Evolutionary conservation across 23 tunicate genomes (phyloP), one percentile per base, ranked within the genome.

Genomic region (Clavelina lepadiformis): DNA sequence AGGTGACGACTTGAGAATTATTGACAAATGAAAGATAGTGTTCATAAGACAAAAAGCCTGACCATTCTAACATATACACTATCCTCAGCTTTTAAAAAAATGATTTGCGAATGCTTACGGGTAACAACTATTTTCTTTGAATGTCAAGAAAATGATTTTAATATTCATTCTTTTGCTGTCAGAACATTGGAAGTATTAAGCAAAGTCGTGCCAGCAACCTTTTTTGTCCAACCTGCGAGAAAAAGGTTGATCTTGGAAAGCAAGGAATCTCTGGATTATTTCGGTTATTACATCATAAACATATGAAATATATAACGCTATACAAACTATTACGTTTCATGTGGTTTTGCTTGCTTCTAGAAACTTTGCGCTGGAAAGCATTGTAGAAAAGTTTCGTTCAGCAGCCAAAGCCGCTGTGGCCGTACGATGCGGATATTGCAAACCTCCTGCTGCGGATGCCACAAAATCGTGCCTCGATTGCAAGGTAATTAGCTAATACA

Each of bases 381-480:
- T 86, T 19, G 95, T 86, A 22, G 95, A 78, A 59, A 56, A 85
- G 28, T 86, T 86, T 58, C 76, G 82, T 8, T 60, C 69, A 1
- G 60, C 49, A 31, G 95, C 95, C 0, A 86, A 72, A 65, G 81
- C 85, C 34, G 85, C 85, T 3, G 85, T 71, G 6, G 95, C 76
- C 0, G 67, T 86, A 0, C 51, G 81, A 56, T 86, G 95, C 30
- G 81, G 80, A 3, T 86, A 77, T 27, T 86, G 95, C 33, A 78
- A 78, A 51, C 95, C 95, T 5, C 95, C 95, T 13, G 77, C 95
- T 0, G 49, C 71, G 6, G 95, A 74, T 51, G 95, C 95, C 3
- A 86, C 95, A 28, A 86, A 73, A 61, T 73, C 95, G 2, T 86
- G 95, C 38, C 27, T 77, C 0, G 95, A 86, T 44, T 86, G 95